These are phyloP conservation scores for Sarcophilus harrisii DNA, from an alignment of 2,797 vertebrate species.

Conservation along the genomic window DNA sequence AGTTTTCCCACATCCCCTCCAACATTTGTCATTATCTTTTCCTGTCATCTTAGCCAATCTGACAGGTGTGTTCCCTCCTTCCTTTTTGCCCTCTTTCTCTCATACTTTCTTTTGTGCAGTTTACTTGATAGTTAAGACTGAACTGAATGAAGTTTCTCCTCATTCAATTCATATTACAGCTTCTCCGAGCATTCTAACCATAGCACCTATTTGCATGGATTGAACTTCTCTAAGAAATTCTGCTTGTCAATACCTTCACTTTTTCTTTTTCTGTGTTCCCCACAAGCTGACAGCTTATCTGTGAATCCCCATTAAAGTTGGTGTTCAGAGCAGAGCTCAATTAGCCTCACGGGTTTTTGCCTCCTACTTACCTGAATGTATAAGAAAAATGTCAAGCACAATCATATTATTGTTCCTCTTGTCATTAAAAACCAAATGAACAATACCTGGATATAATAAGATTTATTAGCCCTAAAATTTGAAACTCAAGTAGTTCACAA, in stretches of 20 bases:
- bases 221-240: background rate
- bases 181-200: background rate
- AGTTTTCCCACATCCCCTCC: too few relatives aligned
- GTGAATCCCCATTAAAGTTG: background rate
- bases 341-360: background rate
- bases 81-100: too few relatives aligned
- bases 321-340: background rate
- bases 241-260: background rate
- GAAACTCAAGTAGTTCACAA: background rate
- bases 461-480: background rate
- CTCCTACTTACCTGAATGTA: background rate
- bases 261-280: background rate
- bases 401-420: background rate
- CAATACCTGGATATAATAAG: background rate
- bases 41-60: too few relatives aligned
- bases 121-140: background rate
- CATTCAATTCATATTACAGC: background rate
- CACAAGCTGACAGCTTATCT: background rate
- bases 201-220: background rate
- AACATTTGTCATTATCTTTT: too few relatives aligned
- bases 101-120: background rate
- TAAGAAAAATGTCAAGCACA: background rate
- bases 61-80: too few relatives aligned
- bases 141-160: background rate
- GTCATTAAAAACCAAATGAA: constrained; percentile 10